These are phyloP conservation scores for Eudasyphora cyanicolor DNA, from an alignment of 2,888 invertebrate species.

Conservation along the genomic window DNA sequence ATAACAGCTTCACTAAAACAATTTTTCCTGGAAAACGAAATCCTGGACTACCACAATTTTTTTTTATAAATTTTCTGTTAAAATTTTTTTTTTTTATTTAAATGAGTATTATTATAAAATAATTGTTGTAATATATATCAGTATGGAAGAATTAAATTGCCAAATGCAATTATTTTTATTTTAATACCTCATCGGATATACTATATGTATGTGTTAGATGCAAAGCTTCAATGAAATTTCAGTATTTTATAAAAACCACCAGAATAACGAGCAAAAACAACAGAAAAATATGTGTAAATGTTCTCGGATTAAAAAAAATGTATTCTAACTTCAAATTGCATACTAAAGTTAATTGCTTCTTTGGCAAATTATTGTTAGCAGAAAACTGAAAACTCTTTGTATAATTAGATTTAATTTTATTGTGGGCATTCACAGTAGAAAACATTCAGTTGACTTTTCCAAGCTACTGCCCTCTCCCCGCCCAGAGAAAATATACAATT, in stretches of 20 bases:
- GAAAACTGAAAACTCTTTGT: neutral
- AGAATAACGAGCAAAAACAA: too few species aligned
- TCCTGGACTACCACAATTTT: too few species aligned
- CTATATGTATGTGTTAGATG: too few species aligned
- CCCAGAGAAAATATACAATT: neutral
- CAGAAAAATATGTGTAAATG: neutral
- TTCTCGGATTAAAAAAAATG: neutral
- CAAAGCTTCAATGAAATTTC: neutral
- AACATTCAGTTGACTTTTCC: neutral
- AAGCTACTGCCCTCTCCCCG: neutral
- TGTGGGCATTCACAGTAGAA: neutral
- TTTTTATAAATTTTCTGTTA: too few species aligned
- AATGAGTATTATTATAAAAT: too few species aligned
- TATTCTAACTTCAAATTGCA: neutral
- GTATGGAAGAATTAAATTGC: too few species aligned
- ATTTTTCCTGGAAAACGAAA: too few species aligned
- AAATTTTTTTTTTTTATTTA: too few species aligned
- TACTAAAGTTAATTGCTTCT: slow-evolving; percentile 3
- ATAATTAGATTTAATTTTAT: slow-evolving; percentile 8
- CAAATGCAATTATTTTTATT: too few species aligned
- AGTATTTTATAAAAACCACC: neutral
- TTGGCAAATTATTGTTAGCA: neutral
- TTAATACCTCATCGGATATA: too few species aligned
- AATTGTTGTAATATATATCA: too few species aligned
- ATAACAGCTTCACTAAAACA: too few species aligned